These are phyloP conservation scores for Pterostichus niger DNA, from an alignment of 2,888 invertebrate species.

Conservation along the genomic window DNA sequence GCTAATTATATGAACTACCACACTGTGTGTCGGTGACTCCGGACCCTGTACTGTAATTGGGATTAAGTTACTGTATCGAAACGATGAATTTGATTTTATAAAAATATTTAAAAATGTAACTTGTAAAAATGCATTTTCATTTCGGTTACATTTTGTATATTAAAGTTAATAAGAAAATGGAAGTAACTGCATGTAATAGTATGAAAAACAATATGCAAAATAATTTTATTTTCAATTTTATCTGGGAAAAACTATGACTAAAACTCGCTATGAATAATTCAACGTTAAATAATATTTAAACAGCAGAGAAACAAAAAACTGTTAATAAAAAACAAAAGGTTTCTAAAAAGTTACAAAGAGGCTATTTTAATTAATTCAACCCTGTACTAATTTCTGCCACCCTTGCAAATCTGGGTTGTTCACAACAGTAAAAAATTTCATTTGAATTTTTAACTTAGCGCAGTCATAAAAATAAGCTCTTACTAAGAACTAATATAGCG, in stretches of 20 bases:
- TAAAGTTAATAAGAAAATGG: no score
- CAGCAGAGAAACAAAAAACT: background rate
- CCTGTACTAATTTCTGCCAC: constrained; percentile 10
- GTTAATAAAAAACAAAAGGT: background rate
- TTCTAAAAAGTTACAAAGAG: background rate
- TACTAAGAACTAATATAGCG: constrained; percentile 33
- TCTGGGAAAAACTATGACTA: background rate
- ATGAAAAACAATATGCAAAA: background rate
- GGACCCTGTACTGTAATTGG: no score
- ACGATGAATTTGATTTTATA: no score
- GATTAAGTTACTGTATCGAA: no score
- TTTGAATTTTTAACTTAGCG: constrained; percentile 12
- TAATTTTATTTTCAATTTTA: background rate
- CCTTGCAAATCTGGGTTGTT: constrained; percentile 15
- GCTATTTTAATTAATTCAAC: constrained; percentile 19
- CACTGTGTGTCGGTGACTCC: no score
- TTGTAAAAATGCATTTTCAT: no score
- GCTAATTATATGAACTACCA: no score
- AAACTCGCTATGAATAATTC: constrained; percentile 21
- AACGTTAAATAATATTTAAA: constrained; percentile 9
- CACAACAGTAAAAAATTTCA: constrained; percentile 32
- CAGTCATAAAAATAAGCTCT: constrained; percentile 33
- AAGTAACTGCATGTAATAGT: no score
- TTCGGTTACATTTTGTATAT: no score
- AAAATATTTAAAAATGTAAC: no score